Base-by-base conservation (phyloP, 2,797 vertebrate genomes). In the Galaxias olidus region DNA sequence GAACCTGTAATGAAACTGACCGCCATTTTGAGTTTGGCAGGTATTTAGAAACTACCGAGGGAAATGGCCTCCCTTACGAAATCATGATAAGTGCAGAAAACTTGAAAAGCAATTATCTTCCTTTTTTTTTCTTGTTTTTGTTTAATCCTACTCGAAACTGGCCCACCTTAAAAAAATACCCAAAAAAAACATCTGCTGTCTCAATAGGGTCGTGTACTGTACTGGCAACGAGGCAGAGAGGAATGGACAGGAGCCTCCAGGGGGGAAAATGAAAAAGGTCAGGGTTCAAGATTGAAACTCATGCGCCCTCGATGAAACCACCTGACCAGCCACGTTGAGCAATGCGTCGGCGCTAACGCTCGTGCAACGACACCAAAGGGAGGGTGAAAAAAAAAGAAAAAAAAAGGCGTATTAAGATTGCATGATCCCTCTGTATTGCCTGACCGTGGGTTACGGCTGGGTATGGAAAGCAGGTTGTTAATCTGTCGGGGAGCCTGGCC, bases 401-500 rank as follows among this genome's bases (percentile, higher is more conserved):
- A 10, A 9, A 10, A 47, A n/a, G n/a, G n/a, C n/a, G n/a, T n/a
- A n/a, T n/a, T 47, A 12, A 47, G 11, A 12, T 11, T 14, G 11
- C 14, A 47, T 47, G 14, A 47, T 12, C 46, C 14, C 46, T 9
- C 46, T 10, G 11, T 10, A 30, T 14, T 14, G 46, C 11, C 56
- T 43, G 56, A 59, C 56, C 13, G 15, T 12, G 42, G n/a, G 42
- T 15, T 5, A 7, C 66, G 73, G 67, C 71, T 85, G 71, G 48
- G 41, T 13, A 53, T 19, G 46, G 46, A 49, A 59, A 45, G 13
- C 64, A 49, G 59, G 58, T 57, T 43, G 58, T 57, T 43, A 59
- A 59, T 59, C 74, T 63, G 15, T 65, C 72, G 10, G 65, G 59
- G 9, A 73, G n/a, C 65, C 55, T 81, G 79, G 74, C 72, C 14